A percentile compares a stretch with the other conserved stretches of the same genome.
Conservation (phyloP, 2,113 vertebrate genomes). For the Oreochromis aureus region DNA sequence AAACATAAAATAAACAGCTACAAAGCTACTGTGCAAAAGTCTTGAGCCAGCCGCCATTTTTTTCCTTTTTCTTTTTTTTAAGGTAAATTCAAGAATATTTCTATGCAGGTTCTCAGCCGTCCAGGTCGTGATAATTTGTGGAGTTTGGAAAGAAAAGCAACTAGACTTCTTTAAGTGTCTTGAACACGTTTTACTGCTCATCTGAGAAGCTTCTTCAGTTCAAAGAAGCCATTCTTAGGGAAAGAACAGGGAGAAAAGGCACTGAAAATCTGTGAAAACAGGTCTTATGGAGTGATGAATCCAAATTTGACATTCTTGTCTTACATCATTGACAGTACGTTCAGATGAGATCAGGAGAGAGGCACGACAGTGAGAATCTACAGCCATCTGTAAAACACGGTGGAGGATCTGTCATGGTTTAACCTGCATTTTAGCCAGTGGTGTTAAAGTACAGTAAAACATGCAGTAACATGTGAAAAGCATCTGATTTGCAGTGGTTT, state of each 20-base stretch:
- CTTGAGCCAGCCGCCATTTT: background rate
- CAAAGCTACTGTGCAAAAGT: background rate
- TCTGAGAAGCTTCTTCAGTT: background rate
- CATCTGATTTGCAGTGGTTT: background rate
- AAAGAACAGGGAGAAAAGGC: background rate
- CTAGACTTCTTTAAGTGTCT: background rate
- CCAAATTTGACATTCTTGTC: background rate
- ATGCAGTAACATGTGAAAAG: background rate
- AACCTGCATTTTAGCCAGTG: background rate
- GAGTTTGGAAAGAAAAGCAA: background rate
- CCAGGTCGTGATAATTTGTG: background rate
- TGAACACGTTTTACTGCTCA: background rate
- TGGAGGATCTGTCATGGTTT: fast-evolving
- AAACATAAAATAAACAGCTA: background rate
- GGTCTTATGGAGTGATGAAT: background rate
- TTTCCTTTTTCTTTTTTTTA: background rate
- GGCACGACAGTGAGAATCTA: background rate
- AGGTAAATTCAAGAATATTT: background rate
- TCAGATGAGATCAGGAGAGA: background rate
- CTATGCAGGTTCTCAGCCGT: background rate
- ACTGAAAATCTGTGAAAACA: background rate
- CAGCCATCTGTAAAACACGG: background rate
- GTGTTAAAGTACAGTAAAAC: background rate
- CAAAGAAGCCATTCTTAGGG: background rate
- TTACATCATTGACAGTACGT: background rate